Evolutionary conservation across 2,797 vertebrate species (phyloP).

Genomic region (Natrix natrix): DNA sequence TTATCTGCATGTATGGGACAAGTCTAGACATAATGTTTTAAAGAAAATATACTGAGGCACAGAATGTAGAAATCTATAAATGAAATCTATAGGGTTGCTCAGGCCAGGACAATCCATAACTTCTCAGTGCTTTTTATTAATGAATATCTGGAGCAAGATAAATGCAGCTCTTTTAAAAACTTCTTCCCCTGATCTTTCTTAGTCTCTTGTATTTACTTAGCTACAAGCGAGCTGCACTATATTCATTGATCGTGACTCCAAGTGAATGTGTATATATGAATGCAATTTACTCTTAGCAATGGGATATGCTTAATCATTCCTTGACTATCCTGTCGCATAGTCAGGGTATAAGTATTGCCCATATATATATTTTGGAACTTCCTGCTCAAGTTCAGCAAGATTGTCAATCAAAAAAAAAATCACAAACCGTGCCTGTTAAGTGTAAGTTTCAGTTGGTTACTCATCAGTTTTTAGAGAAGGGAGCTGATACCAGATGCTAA

Average conservation of each 20-base stretch:
- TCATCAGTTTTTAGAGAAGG: not conserved
- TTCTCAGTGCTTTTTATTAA: not conserved
- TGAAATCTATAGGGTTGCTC: not conserved
- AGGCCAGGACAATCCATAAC: not conserved
- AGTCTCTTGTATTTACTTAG: not conserved
- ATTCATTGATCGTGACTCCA: not conserved
- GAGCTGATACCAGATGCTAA: conserved; percentile 27
- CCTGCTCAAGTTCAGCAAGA: not conserved
- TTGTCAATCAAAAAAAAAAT: not conserved
- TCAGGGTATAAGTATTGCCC: conserved; percentile 1
- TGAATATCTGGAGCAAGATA: not conserved
- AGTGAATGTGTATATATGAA: not conserved
- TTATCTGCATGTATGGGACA: not conserved
- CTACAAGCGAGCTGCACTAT: not conserved
- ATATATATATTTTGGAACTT: not conserved
- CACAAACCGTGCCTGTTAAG: not conserved
- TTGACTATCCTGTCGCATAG: fast-evolving
- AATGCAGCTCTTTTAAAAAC: not conserved
- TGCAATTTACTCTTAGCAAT: not conserved
- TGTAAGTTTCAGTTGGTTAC: not conserved
- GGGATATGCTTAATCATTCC: no score
- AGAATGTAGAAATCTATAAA: not conserved
- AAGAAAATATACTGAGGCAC: not conserved
- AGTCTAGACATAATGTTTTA: not conserved
- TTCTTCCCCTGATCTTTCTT: not conserved